Conservation (phyloP, 2,113 vertebrate species). For the Sorex araneus region DNA sequence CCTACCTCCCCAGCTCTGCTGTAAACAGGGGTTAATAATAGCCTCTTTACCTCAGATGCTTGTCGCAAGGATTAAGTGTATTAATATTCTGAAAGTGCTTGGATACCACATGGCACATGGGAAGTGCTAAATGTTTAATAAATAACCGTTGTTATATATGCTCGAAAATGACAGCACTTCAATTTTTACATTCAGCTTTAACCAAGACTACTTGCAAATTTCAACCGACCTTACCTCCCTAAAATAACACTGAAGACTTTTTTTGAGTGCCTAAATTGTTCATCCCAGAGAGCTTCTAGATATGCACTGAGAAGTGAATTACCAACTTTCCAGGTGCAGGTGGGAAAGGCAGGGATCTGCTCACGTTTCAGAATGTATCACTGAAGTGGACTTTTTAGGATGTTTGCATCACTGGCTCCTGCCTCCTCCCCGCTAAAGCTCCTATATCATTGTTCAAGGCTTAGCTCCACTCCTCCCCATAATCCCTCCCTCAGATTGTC, state of each 20-base stretch:
- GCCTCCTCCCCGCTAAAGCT: neutral
- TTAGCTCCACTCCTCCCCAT: neutral
- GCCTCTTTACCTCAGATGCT: slow-evolving; percentile 2
- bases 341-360: slow-evolving; percentile 6
- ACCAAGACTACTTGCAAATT: slow-evolving; percentile 42
- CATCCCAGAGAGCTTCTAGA: slow-evolving; percentile 42
- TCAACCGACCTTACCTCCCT: slow-evolving; percentile 37
- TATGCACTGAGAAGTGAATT: slow-evolving; percentile 18
- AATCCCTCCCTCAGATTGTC: neutral
- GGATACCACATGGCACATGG: slow-evolving; percentile 11
- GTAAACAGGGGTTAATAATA: neutral
- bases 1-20: neutral
- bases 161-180: slow-evolving; percentile 13
- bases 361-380: slow-evolving; percentile 29
- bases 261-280: slow-evolving; percentile 13
- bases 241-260: slow-evolving; percentile 8
- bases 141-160: slow-evolving; percentile 24
- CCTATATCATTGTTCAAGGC: neutral
- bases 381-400: neutral
- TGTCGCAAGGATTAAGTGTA: slow-evolving; percentile 40
- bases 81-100: slow-evolving; percentile 37
- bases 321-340: slow-evolving; percentile 45
- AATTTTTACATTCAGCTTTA: slow-evolving; percentile 65
- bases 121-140: slow-evolving; percentile 62
- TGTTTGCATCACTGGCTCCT: neutral